Evolutionary conservation across 2,888 invertebrate species (phyloP).

Genomic region (Torymus texanus): DNA sequence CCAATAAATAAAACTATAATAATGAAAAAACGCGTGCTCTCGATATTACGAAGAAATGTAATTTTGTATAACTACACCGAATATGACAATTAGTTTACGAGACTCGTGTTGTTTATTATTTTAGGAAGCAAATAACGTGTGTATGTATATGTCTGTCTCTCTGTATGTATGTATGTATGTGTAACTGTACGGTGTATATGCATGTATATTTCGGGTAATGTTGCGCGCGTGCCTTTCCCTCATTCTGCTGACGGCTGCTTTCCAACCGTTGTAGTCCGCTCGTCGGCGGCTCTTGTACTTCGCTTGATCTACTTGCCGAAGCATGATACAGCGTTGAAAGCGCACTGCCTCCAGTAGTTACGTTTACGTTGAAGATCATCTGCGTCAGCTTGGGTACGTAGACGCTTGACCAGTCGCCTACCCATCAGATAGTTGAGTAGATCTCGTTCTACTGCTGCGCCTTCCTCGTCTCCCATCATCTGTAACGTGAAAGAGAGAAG

Average conservation of each 20-base stretch:
- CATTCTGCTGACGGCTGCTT: neutral
- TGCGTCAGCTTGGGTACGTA: conserved; percentile 75
- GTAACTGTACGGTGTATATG: too few relatives aligned
- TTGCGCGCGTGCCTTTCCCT: neutral
- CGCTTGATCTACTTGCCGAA: conserved; percentile 75
- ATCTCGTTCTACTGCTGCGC: conserved; percentile 73
- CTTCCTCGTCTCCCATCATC: conserved; percentile 68
- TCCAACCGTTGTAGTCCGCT: neutral
- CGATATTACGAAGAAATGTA: conserved; percentile 26
- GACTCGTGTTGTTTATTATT: conserved; percentile 16
- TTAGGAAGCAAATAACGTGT: conserved; percentile 38
- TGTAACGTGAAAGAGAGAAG: conserved; percentile 20
- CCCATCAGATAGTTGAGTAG: conserved; percentile 77
- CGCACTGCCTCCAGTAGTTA: conserved; percentile 79
- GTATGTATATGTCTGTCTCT: too few relatives aligned
- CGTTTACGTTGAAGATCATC: conserved; percentile 76
- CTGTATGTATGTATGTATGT: too few relatives aligned
- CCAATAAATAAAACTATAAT: too few relatives aligned
- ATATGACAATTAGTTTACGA: conserved; percentile 43
- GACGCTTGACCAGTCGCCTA: conserved; percentile 75
- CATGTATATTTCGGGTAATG: too few relatives aligned
- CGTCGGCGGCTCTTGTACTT: neutral
- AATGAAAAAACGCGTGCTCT: neutral
- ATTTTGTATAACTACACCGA: conserved; percentile 45
- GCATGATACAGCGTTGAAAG: conserved; percentile 79